phyloP scores from a whole-genome alignment of 2,113 vertebrate genomes.

The Irena cyanogastra region DNA sequence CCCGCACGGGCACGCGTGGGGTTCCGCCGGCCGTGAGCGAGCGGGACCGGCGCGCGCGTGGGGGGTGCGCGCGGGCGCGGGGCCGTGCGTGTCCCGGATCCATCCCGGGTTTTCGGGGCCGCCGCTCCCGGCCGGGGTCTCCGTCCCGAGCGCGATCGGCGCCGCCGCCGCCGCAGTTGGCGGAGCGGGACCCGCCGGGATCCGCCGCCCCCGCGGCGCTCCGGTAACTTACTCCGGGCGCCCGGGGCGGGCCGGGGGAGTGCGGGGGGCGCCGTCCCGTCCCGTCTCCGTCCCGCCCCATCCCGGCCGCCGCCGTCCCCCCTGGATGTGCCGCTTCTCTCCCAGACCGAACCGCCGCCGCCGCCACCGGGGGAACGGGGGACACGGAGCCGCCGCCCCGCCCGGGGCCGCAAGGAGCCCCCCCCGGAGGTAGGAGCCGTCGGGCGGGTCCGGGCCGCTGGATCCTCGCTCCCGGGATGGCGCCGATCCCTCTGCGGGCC shows the following conservation, averaged over 20 bases:
- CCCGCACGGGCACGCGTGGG: background rate
- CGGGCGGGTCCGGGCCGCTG: background rate
- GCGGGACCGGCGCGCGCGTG: too few relatives aligned
- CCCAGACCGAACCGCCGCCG: background rate
- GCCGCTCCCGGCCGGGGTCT: constrained; percentile 17
- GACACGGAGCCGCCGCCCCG: background rate
- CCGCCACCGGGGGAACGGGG: background rate
- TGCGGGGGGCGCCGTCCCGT: background rate
- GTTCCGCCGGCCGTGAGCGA: rapidly evolving
- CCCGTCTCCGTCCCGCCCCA: background rate
- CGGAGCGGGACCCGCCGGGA: constrained; percentile 8
- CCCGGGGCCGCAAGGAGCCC: background rate
- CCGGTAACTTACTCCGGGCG: background rate
- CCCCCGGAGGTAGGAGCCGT: constrained; percentile 8
- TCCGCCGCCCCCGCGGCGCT: background rate
- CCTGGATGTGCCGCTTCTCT: constrained; percentile 12
- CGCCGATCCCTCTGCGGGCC: background rate
- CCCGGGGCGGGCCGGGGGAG: background rate
- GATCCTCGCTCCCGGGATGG: background rate
- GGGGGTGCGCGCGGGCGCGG: too few relatives aligned
- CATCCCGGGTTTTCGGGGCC: constrained; percentile 37
- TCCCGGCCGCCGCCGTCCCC: background rate
- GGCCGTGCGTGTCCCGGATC: background rate
- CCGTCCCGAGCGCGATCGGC: constrained; percentile 2
- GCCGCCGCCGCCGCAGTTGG: constrained; percentile 20